phyloP scores from a whole-genome alignment of 2,113 vertebrate species.

The Mastomys coucha region DNA sequence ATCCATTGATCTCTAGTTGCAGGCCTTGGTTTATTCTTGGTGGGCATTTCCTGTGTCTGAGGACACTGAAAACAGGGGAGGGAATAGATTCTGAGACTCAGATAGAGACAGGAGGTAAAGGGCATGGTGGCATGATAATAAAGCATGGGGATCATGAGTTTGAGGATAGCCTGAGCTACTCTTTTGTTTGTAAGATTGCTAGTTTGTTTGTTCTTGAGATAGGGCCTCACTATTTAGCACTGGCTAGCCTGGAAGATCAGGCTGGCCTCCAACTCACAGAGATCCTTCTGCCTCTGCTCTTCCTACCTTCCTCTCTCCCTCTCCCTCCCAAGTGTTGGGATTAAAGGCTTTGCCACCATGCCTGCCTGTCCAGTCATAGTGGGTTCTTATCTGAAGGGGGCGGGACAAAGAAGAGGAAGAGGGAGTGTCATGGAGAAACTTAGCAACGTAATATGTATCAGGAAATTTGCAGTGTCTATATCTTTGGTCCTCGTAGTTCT shows the following conservation, averaged over 20 bases:
- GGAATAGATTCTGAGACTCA: slow-evolving; percentile 65
- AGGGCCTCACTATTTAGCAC: not conserved
- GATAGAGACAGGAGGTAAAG: slow-evolving; percentile 16
- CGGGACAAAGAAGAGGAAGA: not conserved
- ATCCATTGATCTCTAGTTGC: slow-evolving; percentile 81
- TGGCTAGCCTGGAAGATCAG: not conserved
- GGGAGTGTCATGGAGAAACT: slow-evolving; percentile 28
- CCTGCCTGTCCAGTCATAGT: not conserved
- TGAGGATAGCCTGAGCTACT: not conserved
- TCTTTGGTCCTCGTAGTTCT: slow-evolving; percentile 46
- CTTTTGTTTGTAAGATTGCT: not conserved
- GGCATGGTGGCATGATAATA: not conserved
- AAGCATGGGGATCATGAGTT: not conserved
- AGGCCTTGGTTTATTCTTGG: slow-evolving; percentile 78
- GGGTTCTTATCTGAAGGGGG: not conserved
- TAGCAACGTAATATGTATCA: not conserved
- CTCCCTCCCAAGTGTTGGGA: not conserved
- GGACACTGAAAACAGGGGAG: slow-evolving; percentile 53
- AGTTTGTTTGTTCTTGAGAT: not conserved
- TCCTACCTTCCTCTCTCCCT: not conserved
- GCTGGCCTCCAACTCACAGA: not conserved
- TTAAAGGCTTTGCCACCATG: not conserved
- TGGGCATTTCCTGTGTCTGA: slow-evolving; percentile 75
- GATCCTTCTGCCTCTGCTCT: not conserved
- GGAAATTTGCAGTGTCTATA: slow-evolving; percentile 22